Evolutionary conservation across 1,140 invertebrate species (phyloP), one percentile per base, ranked within the genome.

Genomic region (Scaptomyza graminum): DNA sequence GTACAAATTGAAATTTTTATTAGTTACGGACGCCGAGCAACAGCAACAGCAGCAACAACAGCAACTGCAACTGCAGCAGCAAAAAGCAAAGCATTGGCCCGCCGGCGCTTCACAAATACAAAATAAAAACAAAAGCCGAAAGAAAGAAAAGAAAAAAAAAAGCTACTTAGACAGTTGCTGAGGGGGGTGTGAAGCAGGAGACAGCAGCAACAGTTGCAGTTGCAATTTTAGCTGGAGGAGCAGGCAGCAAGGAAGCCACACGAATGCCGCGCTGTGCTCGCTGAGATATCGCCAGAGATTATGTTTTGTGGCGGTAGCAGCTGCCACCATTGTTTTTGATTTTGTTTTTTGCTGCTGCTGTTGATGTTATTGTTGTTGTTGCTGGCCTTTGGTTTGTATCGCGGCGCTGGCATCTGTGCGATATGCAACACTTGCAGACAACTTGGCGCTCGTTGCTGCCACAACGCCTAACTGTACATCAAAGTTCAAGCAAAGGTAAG

Each of bases 1-100:
- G 83, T 87, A 87, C 83, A 87, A 87, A 87, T 87, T 87, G 83
- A 87, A 87, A 87, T 87, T 87, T 87, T 87, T 87, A 87, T 87
- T 88, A 87, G 83, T 88, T 82, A 87, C 83, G 83, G 83, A 71
- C 80, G 65, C 54, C 66, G 52, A 41, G 11, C 70, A 22, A 22
- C 18, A 41, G 11, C 70, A 22, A 22, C 18, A 22, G 18, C 18
- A 56, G 25, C 59, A 61, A 34, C 56, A 41, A 25, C 60, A 39
- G 34, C 54, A 54, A 5, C 37, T 56, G 50, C 50, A 57, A 65
- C 46, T 34, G 39, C 15, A 66, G 37, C 43, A 22, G 52, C 51
- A 62, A 60, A 81, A 63, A 81, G 76, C 76, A 85, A 81, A 73
- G 69, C 81, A 77, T 62, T 81, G 74, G 66, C 82, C 82, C 74